These are phyloP conservation scores for Eupithecia subumbrata DNA, from an alignment of 2,888 invertebrate species.

Conservation along the genomic window DNA sequence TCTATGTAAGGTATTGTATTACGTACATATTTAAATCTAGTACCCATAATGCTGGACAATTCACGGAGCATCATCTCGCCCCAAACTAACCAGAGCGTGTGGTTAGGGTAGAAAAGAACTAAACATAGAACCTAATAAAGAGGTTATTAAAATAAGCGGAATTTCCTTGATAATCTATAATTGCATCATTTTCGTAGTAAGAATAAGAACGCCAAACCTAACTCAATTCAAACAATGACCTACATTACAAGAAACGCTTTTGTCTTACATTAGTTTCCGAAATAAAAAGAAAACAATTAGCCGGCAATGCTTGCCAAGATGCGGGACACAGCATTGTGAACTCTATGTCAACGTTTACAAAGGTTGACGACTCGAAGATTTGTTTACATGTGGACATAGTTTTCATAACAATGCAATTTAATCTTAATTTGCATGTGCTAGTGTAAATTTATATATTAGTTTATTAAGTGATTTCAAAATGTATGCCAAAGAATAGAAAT, in stretches of 20 bases:
- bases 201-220: constrained; percentile 6
- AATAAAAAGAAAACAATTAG: constrained; percentile 27
- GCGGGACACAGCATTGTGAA: constrained; percentile 16
- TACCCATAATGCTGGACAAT: no score
- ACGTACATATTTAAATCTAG: no score
- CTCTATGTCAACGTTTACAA: constrained; percentile 20
- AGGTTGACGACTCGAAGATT: constrained; percentile 23
- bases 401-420: constrained; percentile 20
- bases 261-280: constrained; percentile 18
- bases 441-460: no score
- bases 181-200: constrained; percentile 6
- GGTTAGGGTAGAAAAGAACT: background rate
- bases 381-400: constrained; percentile 20
- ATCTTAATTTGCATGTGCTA: background rate
- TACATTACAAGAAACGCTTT: constrained; percentile 23
- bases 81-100: background rate
- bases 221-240: constrained; percentile 30
- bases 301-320: constrained; percentile 28
- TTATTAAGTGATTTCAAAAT: no score
- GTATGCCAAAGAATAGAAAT: background rate
- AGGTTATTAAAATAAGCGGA: constrained; percentile 27
- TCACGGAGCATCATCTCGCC: background rate
- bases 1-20: no score
- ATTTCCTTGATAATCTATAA: constrained; percentile 18
- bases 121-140: background rate